These are phyloP conservation scores for Zonotrichia leucophrys DNA, from an alignment of 2,113 vertebrate species.

Conservation along the genomic window DNA sequence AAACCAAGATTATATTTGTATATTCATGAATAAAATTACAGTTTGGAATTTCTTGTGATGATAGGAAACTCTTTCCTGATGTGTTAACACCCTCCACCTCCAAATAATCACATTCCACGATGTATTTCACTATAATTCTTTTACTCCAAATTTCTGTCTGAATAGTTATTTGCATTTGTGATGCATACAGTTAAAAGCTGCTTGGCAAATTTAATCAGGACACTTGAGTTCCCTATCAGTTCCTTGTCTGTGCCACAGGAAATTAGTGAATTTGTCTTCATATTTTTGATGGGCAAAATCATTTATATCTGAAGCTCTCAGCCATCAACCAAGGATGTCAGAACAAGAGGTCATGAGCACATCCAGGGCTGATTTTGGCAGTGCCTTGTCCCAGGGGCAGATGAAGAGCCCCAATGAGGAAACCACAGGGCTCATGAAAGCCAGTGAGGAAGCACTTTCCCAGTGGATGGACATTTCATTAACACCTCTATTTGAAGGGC, in stretches of 20 bases:
- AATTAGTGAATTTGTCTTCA: neutral
- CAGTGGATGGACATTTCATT: slow-evolving; percentile 34
- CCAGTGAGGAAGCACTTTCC: neutral
- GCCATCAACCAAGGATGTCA: neutral
- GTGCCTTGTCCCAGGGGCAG: neutral
- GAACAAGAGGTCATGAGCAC: neutral
- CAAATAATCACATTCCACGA: neutral
- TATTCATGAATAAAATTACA: neutral
- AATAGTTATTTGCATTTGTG: neutral
- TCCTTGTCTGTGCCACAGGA: neutral
- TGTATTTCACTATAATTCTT: neutral
- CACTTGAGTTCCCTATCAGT: neutral
- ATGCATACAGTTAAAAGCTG: neutral
- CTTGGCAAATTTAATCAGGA: neutral
- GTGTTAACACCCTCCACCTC: neutral
- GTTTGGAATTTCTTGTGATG: neutral
- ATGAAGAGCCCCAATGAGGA: neutral
- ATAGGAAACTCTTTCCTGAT: neutral
- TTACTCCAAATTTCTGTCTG: neutral
- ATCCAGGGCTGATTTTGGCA: neutral
- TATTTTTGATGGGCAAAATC: neutral
- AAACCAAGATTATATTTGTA: neutral
- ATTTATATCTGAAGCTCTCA: neutral
- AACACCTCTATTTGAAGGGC: slow-evolving; percentile 28
- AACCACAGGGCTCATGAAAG: neutral